Evolutionary conservation across 1,140 invertebrate genomes (phyloP).

Genomic region (Lucilia cuprina): DNA sequence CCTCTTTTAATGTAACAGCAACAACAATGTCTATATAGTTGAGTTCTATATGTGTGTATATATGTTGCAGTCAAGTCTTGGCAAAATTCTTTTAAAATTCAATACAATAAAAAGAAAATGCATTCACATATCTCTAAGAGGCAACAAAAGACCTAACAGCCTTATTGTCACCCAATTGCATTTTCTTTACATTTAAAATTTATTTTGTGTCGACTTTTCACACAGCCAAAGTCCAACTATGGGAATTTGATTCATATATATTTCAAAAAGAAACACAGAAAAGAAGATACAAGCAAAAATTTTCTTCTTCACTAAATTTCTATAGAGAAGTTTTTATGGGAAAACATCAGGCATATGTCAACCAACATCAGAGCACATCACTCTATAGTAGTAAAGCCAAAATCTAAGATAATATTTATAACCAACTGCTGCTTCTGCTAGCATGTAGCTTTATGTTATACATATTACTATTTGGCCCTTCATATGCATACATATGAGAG

Average conservation of each 20-base stretch:
- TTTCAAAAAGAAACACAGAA: background rate
- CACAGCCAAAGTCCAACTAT: background rate
- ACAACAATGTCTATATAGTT: background rate
- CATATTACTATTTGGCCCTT: no score
- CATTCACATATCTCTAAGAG: background rate
- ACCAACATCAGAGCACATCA: background rate
- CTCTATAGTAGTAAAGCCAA: background rate
- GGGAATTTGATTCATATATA: background rate
- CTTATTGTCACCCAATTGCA: slow-evolving; percentile 9
- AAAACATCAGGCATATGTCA: slow-evolving; percentile 5
- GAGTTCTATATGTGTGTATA: background rate
- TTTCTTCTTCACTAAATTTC: slow-evolving; percentile 7
- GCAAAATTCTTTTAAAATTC: background rate
- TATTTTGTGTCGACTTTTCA: background rate
- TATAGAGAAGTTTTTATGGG: background rate
- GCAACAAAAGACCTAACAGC: background rate
- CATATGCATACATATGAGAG: background rate
- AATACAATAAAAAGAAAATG: background rate
- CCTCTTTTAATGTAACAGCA: background rate
- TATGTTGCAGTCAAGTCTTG: background rate
- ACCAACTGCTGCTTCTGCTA: no score
- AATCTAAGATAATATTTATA: no score
- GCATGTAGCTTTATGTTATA: no score
- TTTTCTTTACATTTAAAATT: background rate
- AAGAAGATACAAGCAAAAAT: background rate